phyloP scores from a whole-genome alignment of 2,888 invertebrate genomes.

The Endotricha flammealis region DNA sequence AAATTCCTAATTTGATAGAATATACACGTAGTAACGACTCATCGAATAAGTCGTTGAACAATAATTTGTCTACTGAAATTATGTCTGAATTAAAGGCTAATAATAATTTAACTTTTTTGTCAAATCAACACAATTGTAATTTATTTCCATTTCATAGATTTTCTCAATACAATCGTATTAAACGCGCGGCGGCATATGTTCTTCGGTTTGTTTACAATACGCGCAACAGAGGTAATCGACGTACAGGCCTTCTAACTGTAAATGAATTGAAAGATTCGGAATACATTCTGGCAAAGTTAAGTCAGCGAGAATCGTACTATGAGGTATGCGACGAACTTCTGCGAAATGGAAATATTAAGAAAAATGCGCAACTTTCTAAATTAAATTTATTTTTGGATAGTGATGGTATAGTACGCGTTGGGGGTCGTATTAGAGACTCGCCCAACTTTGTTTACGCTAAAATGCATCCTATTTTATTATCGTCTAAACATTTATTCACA shows the following conservation, averaged over 20 bases:
- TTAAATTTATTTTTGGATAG: slow-evolving; percentile 11
- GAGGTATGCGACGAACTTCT: slow-evolving; percentile 5
- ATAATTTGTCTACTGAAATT: not conserved
- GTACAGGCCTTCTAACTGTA: slow-evolving; percentile 6
- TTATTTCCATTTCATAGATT: slow-evolving; percentile 12
- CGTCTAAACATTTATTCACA: slow-evolving; percentile 12
- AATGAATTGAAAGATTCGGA: slow-evolving; percentile 8
- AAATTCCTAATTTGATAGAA: not conserved
- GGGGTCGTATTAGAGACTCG: slow-evolving; percentile 9
- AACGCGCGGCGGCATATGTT: slow-evolving; percentile 14
- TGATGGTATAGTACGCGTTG: slow-evolving; percentile 9
- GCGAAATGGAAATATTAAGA: slow-evolving; percentile 1
- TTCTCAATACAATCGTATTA: slow-evolving; percentile 12
- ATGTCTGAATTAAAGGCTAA: slow-evolving; percentile 11
- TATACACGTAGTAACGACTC: too few relatives aligned
- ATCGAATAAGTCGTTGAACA: too few relatives aligned
- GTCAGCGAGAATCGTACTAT: not conserved
- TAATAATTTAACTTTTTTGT: not conserved
- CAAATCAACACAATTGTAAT: slow-evolving; percentile 4
- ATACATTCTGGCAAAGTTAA: slow-evolving; percentile 4
- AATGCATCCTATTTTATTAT: slow-evolving; percentile 14
- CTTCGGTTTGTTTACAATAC: slow-evolving; percentile 17
- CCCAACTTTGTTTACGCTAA: slow-evolving; percentile 10
- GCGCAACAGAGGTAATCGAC: slow-evolving; percentile 6
- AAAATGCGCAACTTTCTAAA: slow-evolving; percentile 1